phyloP scores from a whole-genome alignment of 2,113 vertebrate species.

The Ivindomyrus marchei region DNA sequence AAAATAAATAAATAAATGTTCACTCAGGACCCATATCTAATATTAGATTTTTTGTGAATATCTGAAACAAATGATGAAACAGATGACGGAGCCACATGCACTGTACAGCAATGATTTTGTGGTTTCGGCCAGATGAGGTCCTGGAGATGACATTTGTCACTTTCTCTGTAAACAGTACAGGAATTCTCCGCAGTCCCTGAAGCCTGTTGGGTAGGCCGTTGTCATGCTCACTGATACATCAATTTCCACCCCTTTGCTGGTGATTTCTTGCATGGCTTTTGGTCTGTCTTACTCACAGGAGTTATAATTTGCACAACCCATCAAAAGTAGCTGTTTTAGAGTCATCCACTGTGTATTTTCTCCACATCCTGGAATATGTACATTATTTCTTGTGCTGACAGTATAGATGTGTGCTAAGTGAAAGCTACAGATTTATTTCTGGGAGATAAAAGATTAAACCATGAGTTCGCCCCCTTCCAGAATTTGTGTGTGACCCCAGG shows the following conservation, averaged over 20 bases:
- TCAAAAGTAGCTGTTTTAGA: neutral
- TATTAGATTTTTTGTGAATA: neutral
- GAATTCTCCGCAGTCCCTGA: neutral
- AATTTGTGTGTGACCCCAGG: conserved; percentile 1
- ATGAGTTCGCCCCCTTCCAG: neutral
- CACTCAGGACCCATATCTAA: neutral
- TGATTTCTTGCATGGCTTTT: neutral
- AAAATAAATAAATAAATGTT: neutral
- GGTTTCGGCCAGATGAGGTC: neutral
- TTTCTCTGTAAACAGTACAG: neutral
- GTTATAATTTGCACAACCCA: neutral
- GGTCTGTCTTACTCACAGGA: neutral
- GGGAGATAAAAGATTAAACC: conserved; percentile 3
- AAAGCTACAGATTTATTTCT: conserved; percentile 8
- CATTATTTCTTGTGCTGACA: neutral
- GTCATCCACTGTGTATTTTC: neutral
- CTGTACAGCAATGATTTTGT: neutral
- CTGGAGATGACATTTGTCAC: neutral
- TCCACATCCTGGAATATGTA: neutral
- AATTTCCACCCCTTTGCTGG: neutral
- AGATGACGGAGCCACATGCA: neutral
- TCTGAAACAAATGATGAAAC: neutral
- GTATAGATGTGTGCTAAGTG: neutral
- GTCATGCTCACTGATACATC: neutral
- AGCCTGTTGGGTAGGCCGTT: neutral